phyloP scores from a whole-genome alignment of 2,113 vertebrate species.

The Pleuronectes platessa region DNA sequence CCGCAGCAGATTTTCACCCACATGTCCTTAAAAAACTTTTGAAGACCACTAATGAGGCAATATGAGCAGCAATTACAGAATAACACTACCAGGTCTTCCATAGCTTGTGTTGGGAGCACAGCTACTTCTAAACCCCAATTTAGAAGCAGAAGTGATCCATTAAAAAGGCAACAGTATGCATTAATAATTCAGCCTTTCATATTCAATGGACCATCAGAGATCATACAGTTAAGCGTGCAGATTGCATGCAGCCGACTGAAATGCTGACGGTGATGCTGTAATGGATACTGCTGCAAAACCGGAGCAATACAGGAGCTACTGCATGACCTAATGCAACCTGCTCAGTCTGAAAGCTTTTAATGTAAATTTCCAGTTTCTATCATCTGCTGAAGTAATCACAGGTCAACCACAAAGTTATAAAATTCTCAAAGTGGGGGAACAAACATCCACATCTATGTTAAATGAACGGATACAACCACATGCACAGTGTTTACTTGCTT shows the following conservation, averaged over 20 bases:
- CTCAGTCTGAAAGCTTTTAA: no score
- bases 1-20: constrained; percentile 31
- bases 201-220: constrained; percentile 1
- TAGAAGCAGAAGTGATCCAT: constrained; percentile 28
- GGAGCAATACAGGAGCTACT: neutral
- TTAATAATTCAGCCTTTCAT: constrained; percentile 39
- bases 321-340: no score
- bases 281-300: neutral
- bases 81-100: neutral
- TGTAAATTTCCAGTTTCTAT: no score
- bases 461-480: no score
- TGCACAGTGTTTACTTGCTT: no score
- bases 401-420: no score
- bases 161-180: constrained; percentile 17
- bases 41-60: constrained; percentile 42
- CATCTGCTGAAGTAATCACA: no score
- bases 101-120: constrained; percentile 4
- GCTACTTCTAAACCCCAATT: constrained; percentile 27
- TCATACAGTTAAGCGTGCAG: neutral
- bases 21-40: constrained; percentile 45
- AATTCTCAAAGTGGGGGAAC: no score
- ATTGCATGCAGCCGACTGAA: neutral
- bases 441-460: no score
- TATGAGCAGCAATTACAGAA: constrained; percentile 42
- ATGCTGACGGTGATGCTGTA: neutral